phyloP scores from a whole-genome alignment of 2,113 vertebrate genomes.

The Lota lota region DNA sequence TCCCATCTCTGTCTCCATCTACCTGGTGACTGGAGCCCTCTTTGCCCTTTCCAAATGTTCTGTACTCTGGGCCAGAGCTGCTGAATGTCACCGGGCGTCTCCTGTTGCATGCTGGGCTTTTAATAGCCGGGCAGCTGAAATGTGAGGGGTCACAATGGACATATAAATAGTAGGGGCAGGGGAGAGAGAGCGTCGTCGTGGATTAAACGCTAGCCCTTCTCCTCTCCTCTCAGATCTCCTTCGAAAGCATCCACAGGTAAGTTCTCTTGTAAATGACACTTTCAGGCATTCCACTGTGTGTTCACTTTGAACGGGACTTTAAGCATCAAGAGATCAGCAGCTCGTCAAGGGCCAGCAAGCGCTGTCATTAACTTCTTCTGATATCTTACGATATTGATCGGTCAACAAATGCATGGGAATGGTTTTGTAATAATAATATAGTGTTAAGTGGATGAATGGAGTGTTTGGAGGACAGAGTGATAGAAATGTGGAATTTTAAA shows the following conservation, averaged over 20 bases:
- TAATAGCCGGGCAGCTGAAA: conserved; percentile 73
- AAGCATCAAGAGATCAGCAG: too few relatives aligned
- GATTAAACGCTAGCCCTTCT: conserved; percentile 60
- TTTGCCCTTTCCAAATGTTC: conserved; percentile 58
- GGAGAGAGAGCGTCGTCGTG: conserved; percentile 43
- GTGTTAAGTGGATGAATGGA: too few relatives aligned
- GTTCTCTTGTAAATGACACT: neutral
- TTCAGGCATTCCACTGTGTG: too few relatives aligned
- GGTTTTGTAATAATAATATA: too few relatives aligned
- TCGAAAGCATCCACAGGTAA: conserved; percentile 12
- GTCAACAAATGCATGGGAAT: too few relatives aligned
- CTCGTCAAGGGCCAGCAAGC: too few relatives aligned
- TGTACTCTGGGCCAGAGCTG: conserved; percentile 43
- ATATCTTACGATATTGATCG: too few relatives aligned
- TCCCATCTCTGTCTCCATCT: too few relatives aligned
- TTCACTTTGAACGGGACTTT: too few relatives aligned
- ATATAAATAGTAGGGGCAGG: conserved; percentile 71
- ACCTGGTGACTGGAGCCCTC: conserved; percentile 8
- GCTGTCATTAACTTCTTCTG: too few relatives aligned
- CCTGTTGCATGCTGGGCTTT: conserved; percentile 71
- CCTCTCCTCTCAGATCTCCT: conserved; percentile 47
- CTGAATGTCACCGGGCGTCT: conserved; percentile 72
- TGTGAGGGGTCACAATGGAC: conserved; percentile 77
- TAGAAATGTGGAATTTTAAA: too few relatives aligned
- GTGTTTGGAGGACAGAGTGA: too few relatives aligned